Percentiles rank a stretch among this genome's conserved stretches.
Conservation (phyloP, 2,113 vertebrate species). For the Choloepus hoffmanni region DNA sequence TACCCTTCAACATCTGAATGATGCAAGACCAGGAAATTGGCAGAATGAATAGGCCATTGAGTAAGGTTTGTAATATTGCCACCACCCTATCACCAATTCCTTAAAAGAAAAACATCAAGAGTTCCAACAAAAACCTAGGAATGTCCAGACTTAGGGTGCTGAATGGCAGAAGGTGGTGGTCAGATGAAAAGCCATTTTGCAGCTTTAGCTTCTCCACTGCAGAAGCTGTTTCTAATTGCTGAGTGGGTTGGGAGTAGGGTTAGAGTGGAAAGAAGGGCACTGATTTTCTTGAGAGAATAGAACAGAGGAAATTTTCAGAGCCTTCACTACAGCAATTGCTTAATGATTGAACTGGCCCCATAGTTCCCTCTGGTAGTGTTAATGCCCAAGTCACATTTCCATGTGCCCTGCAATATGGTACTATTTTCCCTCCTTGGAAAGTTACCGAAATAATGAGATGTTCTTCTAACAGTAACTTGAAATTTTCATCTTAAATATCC, state of each 20-base stretch:
- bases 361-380: slow-evolving; percentile 24
- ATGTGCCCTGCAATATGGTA: neutral
- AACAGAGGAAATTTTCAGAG: neutral
- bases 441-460: neutral
- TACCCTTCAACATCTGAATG: slow-evolving; percentile 13
- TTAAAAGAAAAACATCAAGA: neutral
- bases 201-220: neutral
- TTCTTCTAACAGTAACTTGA: neutral
- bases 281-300: neutral
- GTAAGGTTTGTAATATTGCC: neutral
- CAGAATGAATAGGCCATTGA: neutral
- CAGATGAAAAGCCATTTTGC: neutral
- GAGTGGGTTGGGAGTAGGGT: neutral
- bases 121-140: neutral
- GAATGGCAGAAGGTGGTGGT: neutral
- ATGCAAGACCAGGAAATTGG: neutral
- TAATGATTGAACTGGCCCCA: neutral
- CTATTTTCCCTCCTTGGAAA: neutral
- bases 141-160: neutral
- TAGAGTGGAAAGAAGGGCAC: neutral
- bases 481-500: slow-evolving; percentile 55
- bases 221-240: neutral
- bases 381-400: neutral
- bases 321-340: neutral
- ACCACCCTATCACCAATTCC: neutral